These are phyloP conservation scores for Tetramorium simillimum DNA, from an alignment of 1,140 invertebrate species.

Conservation along the genomic window DNA sequence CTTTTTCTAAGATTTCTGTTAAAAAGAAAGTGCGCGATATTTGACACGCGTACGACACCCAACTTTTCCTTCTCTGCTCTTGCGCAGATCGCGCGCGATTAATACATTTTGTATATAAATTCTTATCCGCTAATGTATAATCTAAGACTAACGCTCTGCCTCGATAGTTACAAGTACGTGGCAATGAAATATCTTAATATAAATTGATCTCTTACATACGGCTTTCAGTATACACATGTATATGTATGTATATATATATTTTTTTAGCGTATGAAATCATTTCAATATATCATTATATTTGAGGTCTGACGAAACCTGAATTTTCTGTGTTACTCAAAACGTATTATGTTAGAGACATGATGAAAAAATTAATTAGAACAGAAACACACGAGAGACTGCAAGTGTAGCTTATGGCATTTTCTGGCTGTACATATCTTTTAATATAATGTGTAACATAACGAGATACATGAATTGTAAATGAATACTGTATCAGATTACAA, in stretches of 20 bases:
- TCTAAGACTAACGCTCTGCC: constrained; percentile 80
- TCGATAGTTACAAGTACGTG: constrained; percentile 82
- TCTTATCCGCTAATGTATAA: constrained; percentile 80
- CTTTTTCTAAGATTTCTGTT: neutral
- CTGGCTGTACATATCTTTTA: neutral
- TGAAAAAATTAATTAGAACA: constrained; percentile 1
- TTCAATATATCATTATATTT: constrained; percentile 80
- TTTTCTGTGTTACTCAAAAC: constrained; percentile 78
- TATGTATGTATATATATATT: constrained; percentile 72
- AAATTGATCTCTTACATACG: constrained; percentile 78
- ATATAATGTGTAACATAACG: neutral
- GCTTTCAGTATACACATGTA: constrained; percentile 48
- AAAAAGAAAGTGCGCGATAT: constrained; percentile 40
- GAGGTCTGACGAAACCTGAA: constrained; percentile 85
- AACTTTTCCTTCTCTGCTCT: constrained; percentile 51
- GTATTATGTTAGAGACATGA: constrained; percentile 67
- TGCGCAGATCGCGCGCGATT: constrained; percentile 28
- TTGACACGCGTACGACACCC: constrained; percentile 38
- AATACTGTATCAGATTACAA: neutral
- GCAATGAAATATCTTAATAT: constrained; percentile 84
- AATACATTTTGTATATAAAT: constrained; percentile 84
- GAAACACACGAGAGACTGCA: neutral
- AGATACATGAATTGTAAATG: neutral
- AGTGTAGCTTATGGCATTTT: neutral
- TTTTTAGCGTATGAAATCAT: constrained; percentile 79